phyloP scores from a whole-genome alignment of 2,888 invertebrate species.

The Pristionchus fissidentatus region DNA sequence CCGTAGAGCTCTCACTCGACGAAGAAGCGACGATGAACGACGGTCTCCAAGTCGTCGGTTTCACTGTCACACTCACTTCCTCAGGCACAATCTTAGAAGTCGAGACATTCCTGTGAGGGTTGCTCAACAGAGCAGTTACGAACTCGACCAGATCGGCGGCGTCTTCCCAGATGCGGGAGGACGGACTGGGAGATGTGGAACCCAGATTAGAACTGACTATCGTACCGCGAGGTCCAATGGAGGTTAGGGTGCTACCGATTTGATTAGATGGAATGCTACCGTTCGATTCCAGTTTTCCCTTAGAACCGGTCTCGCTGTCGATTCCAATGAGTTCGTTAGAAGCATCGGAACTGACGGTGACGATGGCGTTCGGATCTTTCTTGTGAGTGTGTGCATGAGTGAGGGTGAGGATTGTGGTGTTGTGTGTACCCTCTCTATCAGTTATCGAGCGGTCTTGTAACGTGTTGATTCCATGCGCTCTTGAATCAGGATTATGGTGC shows the following conservation, averaged over 20 bases:
- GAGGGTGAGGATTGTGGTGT: neutral
- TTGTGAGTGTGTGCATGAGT: neutral
- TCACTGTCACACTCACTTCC: neutral
- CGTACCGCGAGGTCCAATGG: neutral
- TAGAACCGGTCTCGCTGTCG: conserved; percentile 3
- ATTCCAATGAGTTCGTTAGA: conserved; percentile 4
- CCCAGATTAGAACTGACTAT: neutral
- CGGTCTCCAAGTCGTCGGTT: neutral
- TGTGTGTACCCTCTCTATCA: neutral
- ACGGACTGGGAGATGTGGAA: neutral
- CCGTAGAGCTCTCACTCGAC: neutral
- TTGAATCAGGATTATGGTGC: neutral
- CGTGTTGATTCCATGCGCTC: neutral
- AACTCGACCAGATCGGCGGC: neutral
- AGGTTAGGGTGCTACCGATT: neutral
- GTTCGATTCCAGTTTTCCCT: neutral
- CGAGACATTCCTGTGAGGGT: neutral
- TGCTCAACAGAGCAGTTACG: neutral
- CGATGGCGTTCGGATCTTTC: conserved; percentile 33
- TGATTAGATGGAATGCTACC: too few relatives aligned
- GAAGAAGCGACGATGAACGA: neutral
- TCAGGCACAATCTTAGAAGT: neutral
- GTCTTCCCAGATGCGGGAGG: neutral
- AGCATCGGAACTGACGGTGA: neutral
- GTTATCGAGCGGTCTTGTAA: neutral